A percentile compares a stretch with the other conserved stretches of the same genome.
These are phyloP conservation scores for Diprion similis DNA, from an alignment of 1,140 invertebrate species.

Conservation along the genomic window DNA sequence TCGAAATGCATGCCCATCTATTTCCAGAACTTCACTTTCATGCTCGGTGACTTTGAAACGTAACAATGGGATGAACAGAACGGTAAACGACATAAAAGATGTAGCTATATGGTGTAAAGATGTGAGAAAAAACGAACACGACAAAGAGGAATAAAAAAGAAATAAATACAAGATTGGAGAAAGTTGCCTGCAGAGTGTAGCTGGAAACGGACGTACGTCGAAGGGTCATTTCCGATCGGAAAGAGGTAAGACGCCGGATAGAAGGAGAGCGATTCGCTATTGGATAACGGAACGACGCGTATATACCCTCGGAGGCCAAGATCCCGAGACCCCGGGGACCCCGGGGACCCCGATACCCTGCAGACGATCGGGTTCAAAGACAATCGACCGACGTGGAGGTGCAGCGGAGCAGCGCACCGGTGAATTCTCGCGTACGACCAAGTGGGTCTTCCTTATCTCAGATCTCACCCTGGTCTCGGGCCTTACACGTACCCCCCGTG, in stretches of 20 bases:
- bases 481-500: slow-evolving; percentile 41
- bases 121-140: too few relatives aligned
- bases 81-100: not conserved
- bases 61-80: not conserved
- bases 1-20: too few relatives aligned
- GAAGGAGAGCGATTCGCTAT: slow-evolving; percentile 7
- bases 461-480: slow-evolving; percentile 34
- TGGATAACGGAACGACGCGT: not conserved
- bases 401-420: not conserved
- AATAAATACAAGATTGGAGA: not conserved
- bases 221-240: not conserved
- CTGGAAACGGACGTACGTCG: not conserved
- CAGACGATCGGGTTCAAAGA: slow-evolving; percentile 4
- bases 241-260: not conserved
- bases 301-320: not conserved
- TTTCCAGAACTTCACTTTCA: too few relatives aligned
- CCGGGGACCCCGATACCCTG: not conserved
- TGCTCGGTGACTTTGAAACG: not conserved
- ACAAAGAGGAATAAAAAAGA: not conserved
- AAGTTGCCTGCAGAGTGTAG: not conserved
- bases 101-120: not conserved
- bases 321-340: slow-evolving; percentile 2
- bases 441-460: slow-evolving; percentile 32
- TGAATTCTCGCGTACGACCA: slow-evolving; percentile 7
- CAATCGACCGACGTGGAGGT: not conserved